Percentiles rank a stretch among this genome's conserved stretches.
These are phyloP conservation scores for Lacerta viridis DNA, from an alignment of 2,797 vertebrate genomes.

Conservation along the genomic window DNA sequence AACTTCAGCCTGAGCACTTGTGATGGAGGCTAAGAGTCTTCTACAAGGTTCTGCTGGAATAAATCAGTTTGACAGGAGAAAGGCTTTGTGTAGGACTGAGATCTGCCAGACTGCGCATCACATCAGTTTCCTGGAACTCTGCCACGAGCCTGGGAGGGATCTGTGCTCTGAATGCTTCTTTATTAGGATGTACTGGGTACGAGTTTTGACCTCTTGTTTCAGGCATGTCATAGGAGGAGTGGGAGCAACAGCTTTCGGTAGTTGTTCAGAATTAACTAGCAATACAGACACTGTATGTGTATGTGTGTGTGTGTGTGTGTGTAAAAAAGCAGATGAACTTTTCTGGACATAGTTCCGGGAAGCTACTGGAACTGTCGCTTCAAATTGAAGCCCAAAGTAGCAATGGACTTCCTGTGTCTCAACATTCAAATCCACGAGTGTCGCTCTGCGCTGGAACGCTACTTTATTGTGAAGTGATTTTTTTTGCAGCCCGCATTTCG, in stretches of 20 bases:
- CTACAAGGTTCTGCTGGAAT: not conserved
- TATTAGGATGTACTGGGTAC: not conserved
- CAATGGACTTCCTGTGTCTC: not conserved
- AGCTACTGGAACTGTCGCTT: not conserved
- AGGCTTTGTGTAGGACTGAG: not conserved
- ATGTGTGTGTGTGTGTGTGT: not conserved
- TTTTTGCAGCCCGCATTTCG: not conserved
- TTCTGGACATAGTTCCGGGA: not conserved
- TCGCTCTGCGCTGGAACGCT: not conserved
- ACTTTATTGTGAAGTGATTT: not conserved
- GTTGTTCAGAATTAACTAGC: not conserved
- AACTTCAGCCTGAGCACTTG: not conserved
- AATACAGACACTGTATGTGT: too few species aligned
- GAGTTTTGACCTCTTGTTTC: not conserved
- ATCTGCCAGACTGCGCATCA: not conserved
- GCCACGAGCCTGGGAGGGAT: not conserved
- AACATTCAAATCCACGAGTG: not conserved
- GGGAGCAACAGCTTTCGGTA: not conserved
- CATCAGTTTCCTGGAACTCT: slow-evolving; percentile 1
- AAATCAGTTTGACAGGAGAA: not conserved
- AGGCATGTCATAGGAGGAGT: not conserved
- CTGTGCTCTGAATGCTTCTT: not conserved
- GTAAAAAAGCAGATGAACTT: not conserved
- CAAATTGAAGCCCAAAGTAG: not conserved
- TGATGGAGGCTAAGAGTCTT: not conserved